A percentile compares a stretch with the other conserved stretches of the same genome.
These are phyloP conservation scores for Eunapius fragilis DNA, from an alignment of 37 sponge, comb jelly and placozoan species.

Conservation along the genomic window DNA sequence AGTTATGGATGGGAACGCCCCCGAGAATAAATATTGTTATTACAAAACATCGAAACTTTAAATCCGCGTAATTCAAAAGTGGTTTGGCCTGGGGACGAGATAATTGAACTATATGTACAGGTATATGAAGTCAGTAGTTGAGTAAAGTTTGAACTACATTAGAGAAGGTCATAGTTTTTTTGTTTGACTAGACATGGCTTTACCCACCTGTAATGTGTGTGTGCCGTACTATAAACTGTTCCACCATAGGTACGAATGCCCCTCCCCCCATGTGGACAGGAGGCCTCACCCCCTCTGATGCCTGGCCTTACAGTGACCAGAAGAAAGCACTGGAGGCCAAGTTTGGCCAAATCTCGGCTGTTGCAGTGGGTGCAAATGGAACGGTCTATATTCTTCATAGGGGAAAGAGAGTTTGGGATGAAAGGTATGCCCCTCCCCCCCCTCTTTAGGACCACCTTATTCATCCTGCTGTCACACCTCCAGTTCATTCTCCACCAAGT, in stretches of 20 bases:
- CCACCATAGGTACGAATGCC: neutral
- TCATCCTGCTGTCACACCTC: neutral
- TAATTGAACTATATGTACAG: too few species aligned
- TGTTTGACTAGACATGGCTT: too few species aligned
- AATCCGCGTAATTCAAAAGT: too few species aligned
- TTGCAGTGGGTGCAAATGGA: constrained; percentile 30
- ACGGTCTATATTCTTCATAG: constrained; percentile 55
- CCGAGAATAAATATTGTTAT: too few species aligned
- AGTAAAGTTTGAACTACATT: too few species aligned
- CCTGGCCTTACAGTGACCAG: neutral
- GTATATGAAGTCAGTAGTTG: too few species aligned
- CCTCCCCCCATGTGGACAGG: neutral
- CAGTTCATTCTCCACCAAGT: constrained; percentile 65
- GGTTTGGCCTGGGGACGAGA: too few species aligned
- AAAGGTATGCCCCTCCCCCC: constrained; percentile 16
- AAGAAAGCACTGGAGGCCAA: neutral
- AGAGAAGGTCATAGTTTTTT: too few species aligned
- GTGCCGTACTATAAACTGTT: neutral
- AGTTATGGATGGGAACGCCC: too few species aligned
- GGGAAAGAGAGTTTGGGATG: constrained; percentile 43
- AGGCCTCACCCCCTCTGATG: neutral
- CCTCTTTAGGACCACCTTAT: neutral
- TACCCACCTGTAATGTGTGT: too few species aligned
- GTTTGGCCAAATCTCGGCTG: constrained; percentile 63
- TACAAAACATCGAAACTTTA: too few species aligned